These are phyloP conservation scores for Ophiothrix spiculata DNA, from an alignment of 35 echinoderm and acorn worm genomes.

Conservation along the genomic window DNA sequence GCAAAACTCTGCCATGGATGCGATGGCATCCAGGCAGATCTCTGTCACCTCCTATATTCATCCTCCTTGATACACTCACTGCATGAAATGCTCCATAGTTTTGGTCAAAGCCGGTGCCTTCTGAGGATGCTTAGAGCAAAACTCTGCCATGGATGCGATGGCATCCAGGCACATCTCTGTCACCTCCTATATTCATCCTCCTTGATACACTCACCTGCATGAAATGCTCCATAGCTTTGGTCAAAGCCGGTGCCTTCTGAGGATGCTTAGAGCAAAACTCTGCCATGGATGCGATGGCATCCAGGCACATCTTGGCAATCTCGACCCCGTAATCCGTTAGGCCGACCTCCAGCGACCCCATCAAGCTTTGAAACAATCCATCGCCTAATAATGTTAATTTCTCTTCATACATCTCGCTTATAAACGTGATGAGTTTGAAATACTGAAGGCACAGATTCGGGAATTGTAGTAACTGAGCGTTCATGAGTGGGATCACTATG, in stretches of 20 bases:
- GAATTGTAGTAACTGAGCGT: conserved; percentile 77
- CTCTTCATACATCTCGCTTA: conserved; percentile 85
- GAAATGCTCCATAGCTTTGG: conserved; percentile 69
- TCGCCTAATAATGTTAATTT: conserved; percentile 54
- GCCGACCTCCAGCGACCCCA: conserved; percentile 84
- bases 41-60: conserved; percentile 82
- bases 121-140: conserved; percentile 61
- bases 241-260: conserved; percentile 35
- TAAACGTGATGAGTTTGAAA: conserved; percentile 89
- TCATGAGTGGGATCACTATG: conserved; percentile 90
- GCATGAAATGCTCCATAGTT: conserved; percentile 73
- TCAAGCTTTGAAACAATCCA: conserved; percentile 73
- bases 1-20: conserved; percentile 70
- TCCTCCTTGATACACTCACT: too few relatives aligned
- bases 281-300: conserved; percentile 64
- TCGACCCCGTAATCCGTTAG: conserved; percentile 76
- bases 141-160: conserved; percentile 56
- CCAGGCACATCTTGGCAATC: conserved; percentile 82
- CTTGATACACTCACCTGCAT: conserved; percentile 66
- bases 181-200: too few relatives aligned
- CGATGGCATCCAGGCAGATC: conserved; percentile 78
- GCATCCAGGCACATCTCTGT: conserved; percentile 85
- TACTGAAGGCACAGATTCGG: conserved; percentile 87
- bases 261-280: conserved; percentile 62
- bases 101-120: conserved; percentile 32